phyloP scores from a whole-genome alignment of 1,140 invertebrate genomes.

The Leptinotarsa defecta region DNA sequence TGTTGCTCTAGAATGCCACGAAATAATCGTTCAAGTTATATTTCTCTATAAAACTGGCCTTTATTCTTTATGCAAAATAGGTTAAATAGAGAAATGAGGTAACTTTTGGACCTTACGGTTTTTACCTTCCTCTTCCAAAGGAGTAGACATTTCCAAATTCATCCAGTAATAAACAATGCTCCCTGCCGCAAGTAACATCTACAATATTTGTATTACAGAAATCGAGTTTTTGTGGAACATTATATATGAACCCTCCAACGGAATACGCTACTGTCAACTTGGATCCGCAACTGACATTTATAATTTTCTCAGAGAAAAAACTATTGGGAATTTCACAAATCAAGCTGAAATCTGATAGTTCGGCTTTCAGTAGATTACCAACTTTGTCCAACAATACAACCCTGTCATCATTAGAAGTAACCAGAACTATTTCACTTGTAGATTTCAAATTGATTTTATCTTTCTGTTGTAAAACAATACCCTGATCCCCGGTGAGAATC shows the following conservation, averaged over 20 bases:
- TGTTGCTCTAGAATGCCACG: no score
- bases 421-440: conserved; percentile 28
- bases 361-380: conserved; percentile 32
- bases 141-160: conserved; percentile 74
- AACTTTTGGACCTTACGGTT: background rate
- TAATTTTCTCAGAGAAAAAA: conserved; percentile 43
- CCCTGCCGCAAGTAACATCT: conserved; percentile 75
- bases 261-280: conserved; percentile 59
- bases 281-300: conserved; percentile 56
- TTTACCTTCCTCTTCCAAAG: conserved; percentile 82
- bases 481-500: background rate
- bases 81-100: no score
- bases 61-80: background rate
- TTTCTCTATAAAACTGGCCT: background rate
- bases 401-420: conserved; percentile 37
- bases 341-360: conserved; percentile 26
- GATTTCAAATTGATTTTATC: conserved; percentile 20
- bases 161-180: conserved; percentile 77
- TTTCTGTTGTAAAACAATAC: conserved; percentile 9
- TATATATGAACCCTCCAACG: conserved; percentile 62
- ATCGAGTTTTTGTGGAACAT: conserved; percentile 64
- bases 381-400: conserved; percentile 33
- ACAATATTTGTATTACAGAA: conserved; percentile 61
- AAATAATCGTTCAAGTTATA: background rate
- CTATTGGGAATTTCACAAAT: conserved; percentile 13